These are phyloP conservation scores for Ischnura elegans DNA, from an alignment of 2,888 invertebrate species.

Conservation along the genomic window DNA sequence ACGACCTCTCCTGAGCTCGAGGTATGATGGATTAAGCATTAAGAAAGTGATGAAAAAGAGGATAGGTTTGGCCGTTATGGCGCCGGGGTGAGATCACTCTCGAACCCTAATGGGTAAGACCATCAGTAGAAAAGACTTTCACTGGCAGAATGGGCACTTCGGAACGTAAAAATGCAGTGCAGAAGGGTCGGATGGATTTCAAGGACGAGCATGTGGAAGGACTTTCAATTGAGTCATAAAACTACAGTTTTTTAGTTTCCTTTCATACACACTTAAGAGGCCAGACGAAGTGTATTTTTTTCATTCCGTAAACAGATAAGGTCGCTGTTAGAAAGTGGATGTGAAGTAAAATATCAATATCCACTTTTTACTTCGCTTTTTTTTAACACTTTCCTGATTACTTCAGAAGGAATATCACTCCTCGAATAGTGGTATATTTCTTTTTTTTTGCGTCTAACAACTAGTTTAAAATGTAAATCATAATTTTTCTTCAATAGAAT, in stretches of 20 bases:
- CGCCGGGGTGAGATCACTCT: background rate
- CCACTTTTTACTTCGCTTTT: too few relatives aligned
- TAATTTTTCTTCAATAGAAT: too few relatives aligned
- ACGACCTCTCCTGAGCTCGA: background rate
- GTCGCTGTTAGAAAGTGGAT: too few relatives aligned
- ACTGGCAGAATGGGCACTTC: background rate
- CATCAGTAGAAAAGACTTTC: background rate
- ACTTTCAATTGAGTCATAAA: background rate
- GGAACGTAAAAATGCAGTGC: background rate
- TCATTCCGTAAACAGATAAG: too few relatives aligned
- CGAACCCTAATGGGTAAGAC: background rate
- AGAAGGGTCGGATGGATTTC: background rate
- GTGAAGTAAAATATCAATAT: too few relatives aligned
- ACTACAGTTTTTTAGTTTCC: background rate
- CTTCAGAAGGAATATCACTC: too few relatives aligned
- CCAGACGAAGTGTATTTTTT: too few relatives aligned
- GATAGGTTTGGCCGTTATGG: background rate
- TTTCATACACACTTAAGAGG: too few relatives aligned
- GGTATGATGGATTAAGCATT: background rate
- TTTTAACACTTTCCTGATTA: too few relatives aligned
- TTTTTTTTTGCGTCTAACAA: too few relatives aligned
- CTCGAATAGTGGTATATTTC: too few relatives aligned
- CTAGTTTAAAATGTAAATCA: too few relatives aligned
- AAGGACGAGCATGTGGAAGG: background rate
- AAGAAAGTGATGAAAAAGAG: background rate